A percentile compares a stretch with the other conserved stretches of the same genome.
These are phyloP conservation scores for Rhimphoctona megacephalus DNA, from an alignment of 2,888 invertebrate species.

Conservation along the genomic window DNA sequence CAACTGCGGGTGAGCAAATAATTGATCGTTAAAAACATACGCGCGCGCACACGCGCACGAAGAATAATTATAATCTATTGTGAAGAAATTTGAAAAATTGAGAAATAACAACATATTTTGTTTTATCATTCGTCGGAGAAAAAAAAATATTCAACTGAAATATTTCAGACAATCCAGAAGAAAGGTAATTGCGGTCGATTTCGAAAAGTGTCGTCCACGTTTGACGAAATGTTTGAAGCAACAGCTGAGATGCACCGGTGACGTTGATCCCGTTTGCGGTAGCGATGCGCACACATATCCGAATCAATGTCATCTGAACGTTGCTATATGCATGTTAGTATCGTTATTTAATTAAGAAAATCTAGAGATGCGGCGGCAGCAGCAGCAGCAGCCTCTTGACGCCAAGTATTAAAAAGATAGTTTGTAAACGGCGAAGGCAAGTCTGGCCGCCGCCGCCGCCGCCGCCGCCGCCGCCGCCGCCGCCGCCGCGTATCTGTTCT, in stretches of 20 bases:
- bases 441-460: too few relatives aligned
- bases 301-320: constrained; percentile 93
- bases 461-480: too few relatives aligned
- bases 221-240: constrained; percentile 91
- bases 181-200: constrained; percentile 89
- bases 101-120: too few relatives aligned
- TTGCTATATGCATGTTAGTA: constrained; percentile 94
- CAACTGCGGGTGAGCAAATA: constrained; percentile 91
- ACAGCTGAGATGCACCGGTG: constrained; percentile 88
- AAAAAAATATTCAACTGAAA: neutral
- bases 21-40: neutral
- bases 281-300: constrained; percentile 94
- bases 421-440: too few relatives aligned
- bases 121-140: too few relatives aligned
- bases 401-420: too few relatives aligned
- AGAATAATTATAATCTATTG: too few relatives aligned
- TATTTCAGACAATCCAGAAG: constrained; percentile 85
- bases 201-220: constrained; percentile 92
- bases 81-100: too few relatives aligned
- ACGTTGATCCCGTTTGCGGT: constrained; percentile 93
- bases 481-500: too few relatives aligned
- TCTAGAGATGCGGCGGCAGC: too few relatives aligned
- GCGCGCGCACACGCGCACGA: too few relatives aligned
- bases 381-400: too few relatives aligned
- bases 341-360: neutral